phyloP scores from a whole-genome alignment of 1,140 invertebrate genomes.

The Triops longicaudatus region DNA sequence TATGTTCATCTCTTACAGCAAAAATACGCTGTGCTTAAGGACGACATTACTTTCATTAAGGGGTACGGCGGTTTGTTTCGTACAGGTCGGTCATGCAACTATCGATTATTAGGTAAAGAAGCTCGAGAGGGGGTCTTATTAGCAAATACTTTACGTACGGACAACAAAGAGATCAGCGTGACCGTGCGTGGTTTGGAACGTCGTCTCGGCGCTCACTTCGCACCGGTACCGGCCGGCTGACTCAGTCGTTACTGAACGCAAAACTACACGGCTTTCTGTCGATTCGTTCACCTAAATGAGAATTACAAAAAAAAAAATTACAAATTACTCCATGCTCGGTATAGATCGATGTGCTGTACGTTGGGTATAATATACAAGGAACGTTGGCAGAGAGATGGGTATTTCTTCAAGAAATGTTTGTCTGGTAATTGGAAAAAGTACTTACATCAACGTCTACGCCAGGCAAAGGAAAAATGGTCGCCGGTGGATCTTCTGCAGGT shows the following conservation, averaged over 20 bases:
- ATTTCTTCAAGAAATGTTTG: too few relatives aligned
- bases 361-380: too few relatives aligned
- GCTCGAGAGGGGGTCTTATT: background rate
- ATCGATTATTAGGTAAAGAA: background rate
- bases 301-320: constrained; percentile 15
- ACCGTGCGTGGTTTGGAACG: constrained; percentile 50
- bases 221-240: constrained; percentile 60
- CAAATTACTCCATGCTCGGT: too few relatives aligned
- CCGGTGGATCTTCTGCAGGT: constrained; percentile 56
- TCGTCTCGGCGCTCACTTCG: constrained; percentile 61
- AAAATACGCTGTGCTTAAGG: background rate
- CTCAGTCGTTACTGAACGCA: constrained; percentile 54
- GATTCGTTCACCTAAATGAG: constrained; percentile 48
- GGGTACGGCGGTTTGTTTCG: background rate
- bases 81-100: background rate
- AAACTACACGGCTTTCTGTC: constrained; percentile 52
- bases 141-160: constrained; percentile 32
- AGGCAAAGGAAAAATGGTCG: constrained; percentile 52
- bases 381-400: too few relatives aligned
- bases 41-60: background rate
- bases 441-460: constrained; percentile 67
- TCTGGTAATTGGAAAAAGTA: constrained; percentile 32
- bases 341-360: background rate
- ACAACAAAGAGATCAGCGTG: constrained; percentile 34
- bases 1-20: background rate